Conservation (phyloP, 2,113 vertebrate species). For the Nymphicus hollandicus region DNA sequence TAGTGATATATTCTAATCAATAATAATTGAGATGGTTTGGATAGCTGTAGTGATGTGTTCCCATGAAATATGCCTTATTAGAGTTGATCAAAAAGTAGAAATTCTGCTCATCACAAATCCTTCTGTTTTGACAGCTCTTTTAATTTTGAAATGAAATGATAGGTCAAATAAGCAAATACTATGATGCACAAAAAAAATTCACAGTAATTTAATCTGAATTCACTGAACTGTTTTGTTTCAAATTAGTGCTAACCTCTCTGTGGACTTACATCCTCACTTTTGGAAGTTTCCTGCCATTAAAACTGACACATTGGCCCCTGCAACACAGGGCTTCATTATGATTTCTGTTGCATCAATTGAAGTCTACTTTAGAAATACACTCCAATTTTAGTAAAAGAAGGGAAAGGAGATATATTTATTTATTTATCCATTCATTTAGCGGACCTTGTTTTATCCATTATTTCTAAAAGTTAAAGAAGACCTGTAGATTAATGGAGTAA, state of each 20-base stretch:
- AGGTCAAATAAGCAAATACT: background rate
- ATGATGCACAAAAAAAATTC: background rate
- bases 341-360: background rate
- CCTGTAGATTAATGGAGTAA: background rate
- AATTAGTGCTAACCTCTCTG: background rate
- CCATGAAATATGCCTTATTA: background rate
- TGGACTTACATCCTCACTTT: background rate
- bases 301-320: background rate
- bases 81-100: background rate
- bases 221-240: background rate
- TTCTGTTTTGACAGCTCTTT: background rate
- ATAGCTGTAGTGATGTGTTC: background rate
- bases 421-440: background rate
- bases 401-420: background rate
- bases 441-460: background rate
- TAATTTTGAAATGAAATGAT: slow-evolving; percentile 6
- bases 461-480: background rate
- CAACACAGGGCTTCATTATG: background rate
- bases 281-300: background rate
- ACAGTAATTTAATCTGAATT: background rate
- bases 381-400: accelerated
- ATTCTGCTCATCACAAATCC: background rate
- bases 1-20: slow-evolving; percentile 1
- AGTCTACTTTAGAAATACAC: background rate
- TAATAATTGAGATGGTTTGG: background rate